phyloP scores from a whole-genome alignment of 2,888 invertebrate genomes.

The Drosophila maculinotata region DNA sequence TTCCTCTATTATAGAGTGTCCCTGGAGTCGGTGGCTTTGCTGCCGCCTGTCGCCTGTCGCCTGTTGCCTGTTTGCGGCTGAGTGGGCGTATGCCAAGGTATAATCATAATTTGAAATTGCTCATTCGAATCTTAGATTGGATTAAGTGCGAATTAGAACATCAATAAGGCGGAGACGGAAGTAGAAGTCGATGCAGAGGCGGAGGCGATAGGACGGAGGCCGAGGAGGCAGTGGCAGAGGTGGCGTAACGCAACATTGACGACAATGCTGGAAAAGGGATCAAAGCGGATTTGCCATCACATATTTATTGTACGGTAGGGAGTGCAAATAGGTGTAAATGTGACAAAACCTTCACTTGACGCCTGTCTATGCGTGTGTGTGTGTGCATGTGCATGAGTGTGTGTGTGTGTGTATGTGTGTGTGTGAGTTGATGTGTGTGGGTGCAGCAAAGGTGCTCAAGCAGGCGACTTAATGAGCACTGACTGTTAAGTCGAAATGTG shows the following conservation, averaged over 20 bases:
- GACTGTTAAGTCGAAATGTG: constrained; percentile 44
- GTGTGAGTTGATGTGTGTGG: constrained; percentile 22
- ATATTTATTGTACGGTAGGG: constrained; percentile 53
- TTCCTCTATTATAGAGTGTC: constrained; percentile 59
- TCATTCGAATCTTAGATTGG: constrained; percentile 82
- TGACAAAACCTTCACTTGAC: constrained; percentile 58
- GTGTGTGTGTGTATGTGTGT: constrained; percentile 19
- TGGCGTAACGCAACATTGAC: constrained; percentile 76
- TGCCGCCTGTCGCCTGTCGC: constrained; percentile 8
- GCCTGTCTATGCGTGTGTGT: constrained; percentile 1
- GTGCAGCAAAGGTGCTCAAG: constrained; percentile 64
- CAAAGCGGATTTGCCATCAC: constrained; percentile 72
- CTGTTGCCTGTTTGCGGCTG: constrained; percentile 69
- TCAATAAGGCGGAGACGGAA: constrained; percentile 70
- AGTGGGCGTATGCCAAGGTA: constrained; percentile 70
- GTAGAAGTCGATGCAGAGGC: neutral
- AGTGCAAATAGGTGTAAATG: constrained; percentile 68
- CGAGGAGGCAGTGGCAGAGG: constrained; percentile 16
- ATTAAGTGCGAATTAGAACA: constrained; percentile 82
- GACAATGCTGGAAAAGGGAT: constrained; percentile 68
- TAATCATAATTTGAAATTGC: constrained; percentile 82
- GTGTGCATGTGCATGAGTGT: constrained; percentile 20
- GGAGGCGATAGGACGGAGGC: neutral
- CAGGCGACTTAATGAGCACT: constrained; percentile 68
- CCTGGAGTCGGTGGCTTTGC: constrained; percentile 43